Percentiles rank a stretch among this genome's conserved stretches.
Conservation (phyloP, 2,888 invertebrate species). For the Nudaria mundana region DNA sequence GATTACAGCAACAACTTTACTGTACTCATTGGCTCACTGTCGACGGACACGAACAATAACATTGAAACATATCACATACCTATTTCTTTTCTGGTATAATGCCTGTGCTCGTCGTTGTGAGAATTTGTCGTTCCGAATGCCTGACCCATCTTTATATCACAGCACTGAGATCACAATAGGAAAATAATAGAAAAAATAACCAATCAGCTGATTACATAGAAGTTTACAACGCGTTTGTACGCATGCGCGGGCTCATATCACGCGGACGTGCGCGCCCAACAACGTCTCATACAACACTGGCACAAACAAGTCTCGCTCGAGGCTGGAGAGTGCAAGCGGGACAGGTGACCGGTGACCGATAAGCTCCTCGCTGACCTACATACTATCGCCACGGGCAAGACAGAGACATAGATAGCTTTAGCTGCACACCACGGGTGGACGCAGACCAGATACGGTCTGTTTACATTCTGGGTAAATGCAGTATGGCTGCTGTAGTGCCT, state of each 20-base stretch:
- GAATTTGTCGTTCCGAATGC: constrained; percentile 74
- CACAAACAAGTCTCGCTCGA: constrained; percentile 8
- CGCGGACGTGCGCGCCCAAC: constrained; percentile 43
- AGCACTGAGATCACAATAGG: constrained; percentile 51
- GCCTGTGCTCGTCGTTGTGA: constrained; percentile 65
- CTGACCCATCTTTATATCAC: constrained; percentile 71
- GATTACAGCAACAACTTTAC: neutral
- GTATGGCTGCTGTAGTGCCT: constrained; percentile 28
- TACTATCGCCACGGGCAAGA: constrained; percentile 17
- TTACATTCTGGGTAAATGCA: constrained; percentile 39
- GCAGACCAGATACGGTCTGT: constrained; percentile 44
- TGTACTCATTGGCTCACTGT: constrained; percentile 6
- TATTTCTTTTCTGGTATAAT: constrained; percentile 71
- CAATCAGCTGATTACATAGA: constrained; percentile 57
- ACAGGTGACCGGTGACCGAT: constrained; percentile 36
- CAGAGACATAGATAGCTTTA: constrained; percentile 17
- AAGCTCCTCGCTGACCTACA: constrained; percentile 36
- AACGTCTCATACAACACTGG: constrained; percentile 44
- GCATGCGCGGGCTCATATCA: constrained; percentile 58
- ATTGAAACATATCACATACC: constrained; percentile 50
- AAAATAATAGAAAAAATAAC: constrained; percentile 30
- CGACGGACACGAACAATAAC: constrained; percentile 26
- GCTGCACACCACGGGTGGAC: constrained; percentile 36
- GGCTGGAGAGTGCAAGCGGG: constrained; percentile 33
- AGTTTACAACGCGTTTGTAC: constrained; percentile 37